phyloP scores from a whole-genome alignment of 2,797 vertebrate species.

The Podarcis siculus region DNA sequence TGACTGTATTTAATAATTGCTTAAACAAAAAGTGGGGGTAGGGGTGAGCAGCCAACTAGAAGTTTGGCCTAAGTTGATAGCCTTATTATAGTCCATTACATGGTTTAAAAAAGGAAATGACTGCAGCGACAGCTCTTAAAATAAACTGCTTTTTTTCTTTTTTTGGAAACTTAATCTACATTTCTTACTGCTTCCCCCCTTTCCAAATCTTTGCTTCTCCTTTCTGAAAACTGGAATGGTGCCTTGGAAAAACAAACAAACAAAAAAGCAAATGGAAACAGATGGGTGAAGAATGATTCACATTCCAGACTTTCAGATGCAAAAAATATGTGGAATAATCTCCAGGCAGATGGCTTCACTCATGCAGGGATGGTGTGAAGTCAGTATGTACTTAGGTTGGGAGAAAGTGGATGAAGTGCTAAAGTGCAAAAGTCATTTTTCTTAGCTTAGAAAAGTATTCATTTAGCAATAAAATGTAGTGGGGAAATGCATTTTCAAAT shows the following conservation, averaged over 20 bases:
- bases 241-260: constrained; percentile 23
- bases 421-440: neutral
- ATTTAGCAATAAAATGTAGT: neutral
- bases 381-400: neutral
- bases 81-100: neutral
- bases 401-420: neutral
- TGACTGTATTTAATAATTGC: neutral
- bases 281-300: constrained; percentile 10
- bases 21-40: neutral
- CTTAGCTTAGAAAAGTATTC: neutral
- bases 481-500: too few species aligned
- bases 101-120: neutral
- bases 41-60: neutral
- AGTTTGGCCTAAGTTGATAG: neutral
- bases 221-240: constrained; percentile 5
- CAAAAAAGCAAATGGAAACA: constrained; percentile 27
- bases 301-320: neutral
- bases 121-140: neutral
- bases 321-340: neutral
- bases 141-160: neutral
- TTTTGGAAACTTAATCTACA: neutral
- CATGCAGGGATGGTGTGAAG: neutral
- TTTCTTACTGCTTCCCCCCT: neutral
- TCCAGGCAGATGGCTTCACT: neutral
- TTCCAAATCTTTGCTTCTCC: neutral